A percentile compares a stretch with the other conserved stretches of the same genome.
Conservation (phyloP, 2,113 vertebrate species). For the Rhabdomys dilectus region DNA sequence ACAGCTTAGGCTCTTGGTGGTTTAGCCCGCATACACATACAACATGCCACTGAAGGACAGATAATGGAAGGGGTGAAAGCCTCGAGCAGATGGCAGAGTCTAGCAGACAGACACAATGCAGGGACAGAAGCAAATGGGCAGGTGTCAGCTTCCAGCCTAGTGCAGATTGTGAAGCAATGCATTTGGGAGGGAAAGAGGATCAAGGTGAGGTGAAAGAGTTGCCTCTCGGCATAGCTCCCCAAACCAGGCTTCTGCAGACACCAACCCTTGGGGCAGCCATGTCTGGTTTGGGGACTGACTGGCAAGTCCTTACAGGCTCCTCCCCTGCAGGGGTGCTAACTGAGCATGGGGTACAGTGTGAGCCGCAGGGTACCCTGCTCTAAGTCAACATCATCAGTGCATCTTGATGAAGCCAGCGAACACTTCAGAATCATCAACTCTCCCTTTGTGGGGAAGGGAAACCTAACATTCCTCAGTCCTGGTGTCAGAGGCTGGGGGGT, state of each 20-base stretch:
- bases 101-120: constrained; percentile 46
- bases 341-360: not conserved
- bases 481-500: constrained; percentile 85
- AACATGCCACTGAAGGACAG: not conserved
- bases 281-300: not conserved
- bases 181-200: constrained; percentile 25
- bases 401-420: constrained; percentile 57
- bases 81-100: constrained; percentile 70
- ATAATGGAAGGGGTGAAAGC: constrained; percentile 54
- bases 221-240: constrained; percentile 53
- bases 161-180: constrained; percentile 54
- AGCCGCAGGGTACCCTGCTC: not conserved
- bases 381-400: constrained; percentile 46
- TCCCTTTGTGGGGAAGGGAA: constrained; percentile 56
- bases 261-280: not conserved
- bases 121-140: constrained; percentile 15
- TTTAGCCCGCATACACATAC: not conserved
- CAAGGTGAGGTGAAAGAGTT: constrained; percentile 21
- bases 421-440: constrained; percentile 85
- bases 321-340: not conserved
- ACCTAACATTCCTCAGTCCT: constrained; percentile 64
- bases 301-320: not conserved
- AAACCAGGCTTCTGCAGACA: not conserved
- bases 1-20: not conserved
- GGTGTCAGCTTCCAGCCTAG: not conserved